A percentile compares a stretch with the other conserved stretches of the same genome.
These are phyloP conservation scores for Sycobia sp. DNA, from an alignment of 1,140 invertebrate genomes.

Conservation along the genomic window DNA sequence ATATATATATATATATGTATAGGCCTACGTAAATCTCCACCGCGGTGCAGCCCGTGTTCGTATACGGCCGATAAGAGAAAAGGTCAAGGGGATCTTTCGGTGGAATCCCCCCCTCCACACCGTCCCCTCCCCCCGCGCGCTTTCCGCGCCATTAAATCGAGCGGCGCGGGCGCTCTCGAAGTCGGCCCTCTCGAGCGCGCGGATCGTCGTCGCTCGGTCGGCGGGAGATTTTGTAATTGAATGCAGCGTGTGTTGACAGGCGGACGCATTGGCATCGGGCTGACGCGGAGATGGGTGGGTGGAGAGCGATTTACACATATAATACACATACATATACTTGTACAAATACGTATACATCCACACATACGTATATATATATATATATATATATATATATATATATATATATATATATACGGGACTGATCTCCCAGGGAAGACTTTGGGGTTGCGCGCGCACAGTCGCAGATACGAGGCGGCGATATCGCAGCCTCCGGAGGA, in stretches of 20 bases:
- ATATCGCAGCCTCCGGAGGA: slow-evolving; percentile 48
- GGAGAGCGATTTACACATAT: slow-evolving; percentile 38
- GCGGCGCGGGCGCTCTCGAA: slow-evolving; percentile 47
- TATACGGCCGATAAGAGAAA: slow-evolving; percentile 30
- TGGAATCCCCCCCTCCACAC: not conserved
- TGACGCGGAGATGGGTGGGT: slow-evolving; percentile 43
- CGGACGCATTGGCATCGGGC: slow-evolving; percentile 59
- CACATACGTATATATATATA: too few species aligned
- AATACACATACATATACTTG: slow-evolving; percentile 15
- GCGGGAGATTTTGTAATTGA: slow-evolving; percentile 55
- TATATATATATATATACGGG: too few species aligned
- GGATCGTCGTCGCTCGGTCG: too few species aligned
- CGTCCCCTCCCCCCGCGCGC: slow-evolving; percentile 41
- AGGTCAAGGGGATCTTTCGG: slow-evolving; percentile 24
- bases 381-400: too few species aligned
- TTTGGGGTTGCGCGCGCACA: slow-evolving; percentile 15
- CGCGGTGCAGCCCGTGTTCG: too few species aligned
- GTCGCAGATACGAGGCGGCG: slow-evolving; percentile 58
- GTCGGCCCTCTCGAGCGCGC: too few species aligned
- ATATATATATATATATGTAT: too few species aligned
- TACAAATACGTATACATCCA: too few species aligned
- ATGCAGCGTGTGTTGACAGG: slow-evolving; percentile 62
- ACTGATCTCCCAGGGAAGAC: not conserved
- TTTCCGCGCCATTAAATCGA: slow-evolving; percentile 60
- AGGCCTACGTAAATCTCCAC: too few species aligned